Conservation (phyloP, 2,888 invertebrate species). For the Heliconius hortense region DNA sequence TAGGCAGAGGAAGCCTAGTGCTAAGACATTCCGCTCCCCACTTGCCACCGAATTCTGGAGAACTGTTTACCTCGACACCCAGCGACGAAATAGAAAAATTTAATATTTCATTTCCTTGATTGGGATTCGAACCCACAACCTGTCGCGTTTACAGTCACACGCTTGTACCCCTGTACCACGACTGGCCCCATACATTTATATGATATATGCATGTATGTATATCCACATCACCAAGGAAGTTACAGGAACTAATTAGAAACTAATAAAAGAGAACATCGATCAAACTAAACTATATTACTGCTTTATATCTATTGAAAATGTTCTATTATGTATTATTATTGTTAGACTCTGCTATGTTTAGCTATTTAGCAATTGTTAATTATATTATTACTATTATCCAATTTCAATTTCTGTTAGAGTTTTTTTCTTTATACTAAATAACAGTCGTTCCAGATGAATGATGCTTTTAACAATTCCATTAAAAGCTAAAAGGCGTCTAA, state of each 20-base stretch:
- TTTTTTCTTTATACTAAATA: slow-evolving; percentile 1
- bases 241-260: neutral
- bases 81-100: no score
- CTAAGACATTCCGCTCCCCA: no score
- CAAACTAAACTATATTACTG: neutral
- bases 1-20: no score
- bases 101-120: no score
- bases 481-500: slow-evolving; percentile 3
- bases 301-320: neutral
- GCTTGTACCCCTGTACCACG: no score
- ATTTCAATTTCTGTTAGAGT: neutral
- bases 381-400: neutral
- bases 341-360: neutral
- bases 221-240: neutral
- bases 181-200: no score
- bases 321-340: no score
- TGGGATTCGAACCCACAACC: no score
- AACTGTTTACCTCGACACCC: no score
- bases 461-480: slow-evolving; percentile 21
- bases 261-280: neutral
- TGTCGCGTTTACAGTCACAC: no score
- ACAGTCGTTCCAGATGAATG: slow-evolving; percentile 7
- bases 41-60: no score
- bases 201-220: no score
- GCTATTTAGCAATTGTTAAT: neutral